Evolutionary conservation across 1,140 invertebrate genomes (phyloP), one percentile per base, ranked within the genome.

Genomic region (Heliothis subflexa): DNA sequence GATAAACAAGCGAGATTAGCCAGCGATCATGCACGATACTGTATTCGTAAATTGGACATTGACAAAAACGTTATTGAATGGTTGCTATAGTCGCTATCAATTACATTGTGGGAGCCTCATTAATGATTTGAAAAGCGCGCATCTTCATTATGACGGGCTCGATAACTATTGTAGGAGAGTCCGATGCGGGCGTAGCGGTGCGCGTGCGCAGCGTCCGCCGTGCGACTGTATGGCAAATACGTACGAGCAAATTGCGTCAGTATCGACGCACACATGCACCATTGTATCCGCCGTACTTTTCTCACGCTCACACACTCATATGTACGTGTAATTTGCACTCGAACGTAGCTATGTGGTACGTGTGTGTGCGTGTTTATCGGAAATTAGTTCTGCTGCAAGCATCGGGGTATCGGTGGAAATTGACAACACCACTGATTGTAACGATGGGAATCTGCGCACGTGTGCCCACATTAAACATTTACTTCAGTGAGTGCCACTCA

Each of bases 121-220:
- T 89, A 93, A 89, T 88, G 86, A 83, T 87, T 89, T 91, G 89
- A 93, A 93, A 91, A 92, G 90, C 82, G 87, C 89, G 83, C 88
- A 87, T 92, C 86, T 92, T 89, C 88, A 93, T 91, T 92, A 92
- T 90, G 83, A 87, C 82, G 83, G 70, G 85, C 85, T 87, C 85
- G 83, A 86, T 90, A 88, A 89, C 88, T 93, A 86, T 89, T 82
- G 84, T 78, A 84, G 81, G 85, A 84, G 86, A 87, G 81, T 89
- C 81, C 73, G 85, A 93, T 93, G 90, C 90, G 90, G 91, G 91
- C 77, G 55, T 77, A 77, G 75, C 74, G 83, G 86, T 91, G 88
- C 81, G 90, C 78, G 81, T 84, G 81, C 76, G 78, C 61, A 77
- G 57, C 45, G 71, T 59, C 59, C 54, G 45, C 76, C 79, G 71